These are phyloP conservation scores for Cacatua alba DNA, from an alignment of 2,113 vertebrate species.

Conservation along the genomic window DNA sequence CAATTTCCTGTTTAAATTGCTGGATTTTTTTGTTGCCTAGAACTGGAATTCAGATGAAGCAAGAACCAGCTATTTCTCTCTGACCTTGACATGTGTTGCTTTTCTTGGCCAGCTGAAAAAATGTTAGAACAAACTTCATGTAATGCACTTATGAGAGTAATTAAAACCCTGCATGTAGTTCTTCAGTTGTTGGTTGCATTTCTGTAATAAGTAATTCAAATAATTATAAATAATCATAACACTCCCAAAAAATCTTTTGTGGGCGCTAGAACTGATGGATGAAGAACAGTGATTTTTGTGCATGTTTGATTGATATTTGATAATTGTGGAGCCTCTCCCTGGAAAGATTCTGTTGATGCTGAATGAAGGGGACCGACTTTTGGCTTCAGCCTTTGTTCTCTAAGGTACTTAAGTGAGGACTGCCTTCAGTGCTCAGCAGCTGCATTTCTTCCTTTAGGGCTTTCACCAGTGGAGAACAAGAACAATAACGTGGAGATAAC, in stretches of 20 bases:
- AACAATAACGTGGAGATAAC: background rate
- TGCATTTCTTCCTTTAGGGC: background rate
- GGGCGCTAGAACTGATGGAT: background rate
- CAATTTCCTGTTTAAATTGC: constrained; percentile 30
- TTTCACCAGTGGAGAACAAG: constrained; percentile 1
- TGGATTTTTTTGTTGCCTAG: background rate
- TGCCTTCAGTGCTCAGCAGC: background rate
- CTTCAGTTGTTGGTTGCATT: background rate
- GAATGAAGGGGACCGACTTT: background rate
- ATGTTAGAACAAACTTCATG: background rate
- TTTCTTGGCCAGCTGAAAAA: constrained; percentile 50
- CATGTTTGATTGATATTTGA: background rate
- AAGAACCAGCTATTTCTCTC: background rate
- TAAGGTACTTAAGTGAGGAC: background rate
- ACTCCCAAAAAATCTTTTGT: background rate
- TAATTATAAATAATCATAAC: background rate
- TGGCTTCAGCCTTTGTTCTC: constrained; percentile 12
- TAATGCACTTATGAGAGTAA: background rate
- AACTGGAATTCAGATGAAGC: constrained; percentile 47
- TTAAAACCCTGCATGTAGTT: background rate
- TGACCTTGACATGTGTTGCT: constrained; percentile 42
- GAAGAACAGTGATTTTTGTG: background rate
- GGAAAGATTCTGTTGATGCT: background rate
- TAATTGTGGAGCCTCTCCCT: background rate
- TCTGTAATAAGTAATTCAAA: background rate